A percentile compares a stretch with the other conserved stretches of the same genome.
phyloP scores from a whole-genome alignment of 2,888 invertebrate species.

The Ecliptopera silaceata region DNA sequence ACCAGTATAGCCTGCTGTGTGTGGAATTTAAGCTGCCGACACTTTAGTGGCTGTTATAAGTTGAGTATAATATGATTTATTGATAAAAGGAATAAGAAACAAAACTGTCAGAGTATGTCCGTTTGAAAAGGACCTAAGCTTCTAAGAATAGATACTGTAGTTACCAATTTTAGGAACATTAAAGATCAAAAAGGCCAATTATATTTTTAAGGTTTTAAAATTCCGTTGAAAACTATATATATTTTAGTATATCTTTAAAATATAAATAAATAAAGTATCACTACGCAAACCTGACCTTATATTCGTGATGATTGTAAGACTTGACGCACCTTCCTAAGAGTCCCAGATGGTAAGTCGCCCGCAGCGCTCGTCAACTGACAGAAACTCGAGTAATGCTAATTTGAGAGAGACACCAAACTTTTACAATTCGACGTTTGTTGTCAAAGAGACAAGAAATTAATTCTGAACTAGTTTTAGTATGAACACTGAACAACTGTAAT shows the following conservation, averaged over 20 bases:
- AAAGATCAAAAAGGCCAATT: too few relatives aligned
- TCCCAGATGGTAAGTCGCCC: too few relatives aligned
- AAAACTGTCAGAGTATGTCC: not conserved
- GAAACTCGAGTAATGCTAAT: constrained; percentile 7
- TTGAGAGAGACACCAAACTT: constrained; percentile 19
- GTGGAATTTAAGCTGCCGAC: constrained; percentile 28
- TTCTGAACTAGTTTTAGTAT: constrained; percentile 26
- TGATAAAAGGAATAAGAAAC: not conserved
- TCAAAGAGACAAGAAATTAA: constrained; percentile 36
- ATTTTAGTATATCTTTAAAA: too few relatives aligned
- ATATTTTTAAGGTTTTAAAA: too few relatives aligned
- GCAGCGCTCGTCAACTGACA: constrained; percentile 4
- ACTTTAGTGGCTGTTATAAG: constrained; percentile 10
- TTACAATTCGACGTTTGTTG: constrained; percentile 21
- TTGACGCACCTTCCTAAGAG: too few relatives aligned
- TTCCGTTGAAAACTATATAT: too few relatives aligned
- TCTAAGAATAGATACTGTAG: too few relatives aligned
- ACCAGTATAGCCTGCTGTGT: constrained; percentile 44
- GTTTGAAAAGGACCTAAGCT: not conserved
- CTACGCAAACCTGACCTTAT: too few relatives aligned
- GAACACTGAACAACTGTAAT: constrained; percentile 29
- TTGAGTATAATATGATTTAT: not conserved
- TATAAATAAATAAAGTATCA: too few relatives aligned
- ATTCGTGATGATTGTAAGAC: too few relatives aligned
- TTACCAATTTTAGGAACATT: too few relatives aligned